Evolutionary conservation across 2,888 invertebrate genomes (phyloP).

Genomic region (Eretmocerus hayati): DNA sequence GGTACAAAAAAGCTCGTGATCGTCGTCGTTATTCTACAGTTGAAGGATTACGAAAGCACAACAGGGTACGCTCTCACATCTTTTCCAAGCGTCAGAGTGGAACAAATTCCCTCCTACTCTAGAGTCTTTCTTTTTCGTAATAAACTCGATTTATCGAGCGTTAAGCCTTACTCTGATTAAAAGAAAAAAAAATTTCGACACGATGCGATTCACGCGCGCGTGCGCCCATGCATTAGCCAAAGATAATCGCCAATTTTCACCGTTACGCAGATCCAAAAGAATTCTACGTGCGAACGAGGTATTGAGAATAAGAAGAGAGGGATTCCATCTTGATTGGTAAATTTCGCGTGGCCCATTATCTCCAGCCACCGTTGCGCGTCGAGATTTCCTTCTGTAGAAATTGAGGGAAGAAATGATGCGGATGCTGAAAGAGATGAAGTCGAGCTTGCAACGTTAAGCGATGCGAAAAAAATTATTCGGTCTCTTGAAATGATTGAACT

Average conservation of each 20-base stretch:
- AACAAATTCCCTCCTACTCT: background rate
- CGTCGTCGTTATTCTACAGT: no score
- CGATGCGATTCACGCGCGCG: background rate
- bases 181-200: constrained; percentile 1
- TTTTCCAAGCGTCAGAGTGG: background rate
- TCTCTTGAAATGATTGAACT: no score
- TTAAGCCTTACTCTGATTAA: constrained; percentile 12
- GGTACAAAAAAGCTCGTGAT: no score
- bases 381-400: background rate
- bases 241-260: constrained; percentile 18
- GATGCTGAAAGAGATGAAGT: background rate
- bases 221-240: background rate
- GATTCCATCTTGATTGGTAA: no score
- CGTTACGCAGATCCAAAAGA: no score
- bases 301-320: no score
- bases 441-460: background rate
- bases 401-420: constrained; percentile 12
- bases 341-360: constrained; percentile 8
- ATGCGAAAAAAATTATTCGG: no score
- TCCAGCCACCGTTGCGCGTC: constrained; percentile 1
- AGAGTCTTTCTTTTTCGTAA: constrained; percentile 1
- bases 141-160: constrained; percentile 18
- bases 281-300: no score
- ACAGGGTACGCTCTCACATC: background rate
- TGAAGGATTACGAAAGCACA: no score